Evolutionary conservation across 2,888 invertebrate genomes (phyloP), one percentile per base, ranked within the genome.

Genomic region (Pandemis corylana): DNA sequence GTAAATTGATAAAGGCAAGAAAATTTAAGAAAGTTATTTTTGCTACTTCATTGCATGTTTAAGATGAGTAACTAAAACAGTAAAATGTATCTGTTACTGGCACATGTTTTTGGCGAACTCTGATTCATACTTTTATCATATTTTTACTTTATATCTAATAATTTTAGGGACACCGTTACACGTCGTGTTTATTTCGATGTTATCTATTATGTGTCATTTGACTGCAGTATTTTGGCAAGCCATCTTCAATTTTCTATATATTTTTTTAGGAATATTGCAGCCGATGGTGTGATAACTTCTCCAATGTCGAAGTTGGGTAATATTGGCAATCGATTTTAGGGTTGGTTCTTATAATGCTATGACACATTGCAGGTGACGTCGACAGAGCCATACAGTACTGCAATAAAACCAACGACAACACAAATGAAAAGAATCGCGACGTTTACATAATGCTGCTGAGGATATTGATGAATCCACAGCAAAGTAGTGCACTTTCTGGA

Each of bases 301-400:
- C 28, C 28, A 36, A 36, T 36, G 28, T 36, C 28, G 28, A 36
- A 4, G 4, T 4, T 36, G 28, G 28, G 28, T 36, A 36, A 36
- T 0, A 36, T 36, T 36, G 4, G 28, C 28, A 36, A 36, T 36
- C 28, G 28, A 36, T 36, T 36, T 36, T 36, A 1, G 28, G 4
- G 28, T 36, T 36, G 2, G 3, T 36, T 36, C 5, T 51, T 51
- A 4, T 51, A 13, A 51, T 51, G n/a, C 13, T n/a, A 51, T 13
- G 12, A 28, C 61, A n/a, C 20, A 15, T 77, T 79, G 91, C 78
- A 95, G 95, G 98, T 59, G 97, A 99, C 88, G 95, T 97, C 0
- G 93, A 96, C 5, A 96, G 96, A 84, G 99, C 99, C 0, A 96
- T 97, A 77, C 95, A 96, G 73, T 99, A 98, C 89, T 98, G 98